These are phyloP conservation scores for Drosophila aff. DNA, from an alignment of 1,140 invertebrate species.

Conservation along the genomic window DNA sequence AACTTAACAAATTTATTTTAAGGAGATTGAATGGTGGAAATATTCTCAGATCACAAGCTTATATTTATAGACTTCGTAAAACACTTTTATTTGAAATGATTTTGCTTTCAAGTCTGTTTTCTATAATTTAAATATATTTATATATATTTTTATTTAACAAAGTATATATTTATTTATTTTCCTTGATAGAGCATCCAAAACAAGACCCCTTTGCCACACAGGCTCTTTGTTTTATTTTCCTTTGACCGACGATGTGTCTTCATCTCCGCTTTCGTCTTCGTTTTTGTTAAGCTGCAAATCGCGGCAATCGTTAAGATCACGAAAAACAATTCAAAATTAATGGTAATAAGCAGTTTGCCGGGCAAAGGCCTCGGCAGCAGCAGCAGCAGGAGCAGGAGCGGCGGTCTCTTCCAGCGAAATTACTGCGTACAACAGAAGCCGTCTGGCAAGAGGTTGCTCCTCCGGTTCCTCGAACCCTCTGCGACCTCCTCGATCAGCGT, in stretches of 20 bases:
- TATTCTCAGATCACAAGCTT: neutral
- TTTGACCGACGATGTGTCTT: conserved; percentile 16
- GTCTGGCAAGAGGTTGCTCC: conserved; percentile 69
- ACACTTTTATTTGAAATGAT: neutral
- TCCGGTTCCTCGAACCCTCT: conserved; percentile 5
- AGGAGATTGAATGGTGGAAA: neutral
- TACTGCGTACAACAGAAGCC: conserved; percentile 85
- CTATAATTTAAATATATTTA: neutral
- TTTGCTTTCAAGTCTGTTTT: neutral
- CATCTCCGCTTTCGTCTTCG: conserved; percentile 32
- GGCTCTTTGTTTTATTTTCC: conserved; percentile 37
- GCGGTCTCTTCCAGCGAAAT: conserved; percentile 69
- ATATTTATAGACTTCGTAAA: accelerated
- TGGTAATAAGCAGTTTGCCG: conserved; percentile 84
- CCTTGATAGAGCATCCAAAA: neutral
- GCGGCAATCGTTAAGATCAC: conserved; percentile 85
- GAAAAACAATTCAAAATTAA: conserved; percentile 85
- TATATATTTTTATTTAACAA: neutral
- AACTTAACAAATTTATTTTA: neutral
- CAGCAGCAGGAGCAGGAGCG: neutral
- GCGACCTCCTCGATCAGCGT: neutral
- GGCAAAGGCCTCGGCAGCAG: conserved; percentile 30
- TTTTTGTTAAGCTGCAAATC: conserved; percentile 82
- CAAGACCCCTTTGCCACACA: neutral
- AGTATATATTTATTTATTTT: neutral